Percentiles rank a stretch among this genome's conserved stretches.
Conservation (phyloP, 1,140 invertebrate genomes). For the Micrasema longulum region DNA sequence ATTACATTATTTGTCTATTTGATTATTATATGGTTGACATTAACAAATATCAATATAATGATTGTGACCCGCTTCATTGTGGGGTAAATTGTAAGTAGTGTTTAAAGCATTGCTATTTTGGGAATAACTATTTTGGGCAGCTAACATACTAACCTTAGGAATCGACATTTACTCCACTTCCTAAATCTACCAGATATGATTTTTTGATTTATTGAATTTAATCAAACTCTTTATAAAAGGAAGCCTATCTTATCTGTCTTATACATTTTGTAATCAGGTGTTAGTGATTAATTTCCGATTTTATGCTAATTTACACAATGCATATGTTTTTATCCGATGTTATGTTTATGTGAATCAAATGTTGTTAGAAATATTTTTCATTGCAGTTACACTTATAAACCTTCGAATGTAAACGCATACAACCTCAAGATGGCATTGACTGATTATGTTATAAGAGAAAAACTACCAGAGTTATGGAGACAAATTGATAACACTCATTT, state of each 20-base stretch:
- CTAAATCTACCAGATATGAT: constrained; percentile 30
- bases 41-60: constrained; percentile 20
- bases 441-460: constrained; percentile 68
- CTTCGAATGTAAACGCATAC: constrained; percentile 20
- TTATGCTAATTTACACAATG: constrained; percentile 22
- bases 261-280: not conserved
- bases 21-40: constrained; percentile 8
- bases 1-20: constrained; percentile 27
- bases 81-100: constrained; percentile 29
- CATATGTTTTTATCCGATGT: constrained; percentile 22
- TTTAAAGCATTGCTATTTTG: constrained; percentile 39
- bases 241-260: constrained; percentile 24
- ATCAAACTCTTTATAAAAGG: not conserved
- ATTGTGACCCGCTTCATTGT: not conserved
- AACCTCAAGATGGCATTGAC: constrained; percentile 49
- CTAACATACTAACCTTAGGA: constrained; percentile 45
- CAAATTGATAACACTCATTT: constrained; percentile 79
- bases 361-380: constrained; percentile 25
- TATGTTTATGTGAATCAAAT: constrained; percentile 4
- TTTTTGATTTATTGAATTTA: constrained; percentile 23
- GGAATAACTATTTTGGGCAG: constrained; percentile 41
- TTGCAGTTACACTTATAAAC: constrained; percentile 10
- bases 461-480: constrained; percentile 73
- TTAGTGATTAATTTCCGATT: not conserved
- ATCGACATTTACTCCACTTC: constrained; percentile 38